phyloP scores from a whole-genome alignment of 1,140 invertebrate species.

The Whitmania pigra region DNA sequence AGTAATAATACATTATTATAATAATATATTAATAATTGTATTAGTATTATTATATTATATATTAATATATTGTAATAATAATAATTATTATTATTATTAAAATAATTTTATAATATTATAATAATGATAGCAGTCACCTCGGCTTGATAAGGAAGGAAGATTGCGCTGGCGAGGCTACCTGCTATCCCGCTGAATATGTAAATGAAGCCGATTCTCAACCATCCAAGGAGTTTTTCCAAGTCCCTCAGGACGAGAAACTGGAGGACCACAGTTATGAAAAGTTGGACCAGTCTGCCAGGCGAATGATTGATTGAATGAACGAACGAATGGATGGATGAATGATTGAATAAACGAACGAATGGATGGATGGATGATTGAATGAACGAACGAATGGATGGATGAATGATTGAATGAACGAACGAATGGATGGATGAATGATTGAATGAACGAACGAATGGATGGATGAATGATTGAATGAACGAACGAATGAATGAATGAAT shows the following conservation, averaged over 20 bases:
- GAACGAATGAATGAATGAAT: neutral
- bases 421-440: neutral
- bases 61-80: too few species aligned
- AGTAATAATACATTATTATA: too few species aligned
- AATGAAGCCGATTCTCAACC: constrained; percentile 76
- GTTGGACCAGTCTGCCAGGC: constrained; percentile 61
- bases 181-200: constrained; percentile 86
- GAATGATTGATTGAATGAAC: neutral
- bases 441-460: neutral
- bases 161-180: constrained; percentile 88
- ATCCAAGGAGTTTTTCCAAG: constrained; percentile 82
- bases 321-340: neutral
- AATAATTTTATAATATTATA: constrained; percentile 28
- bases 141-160: constrained; percentile 93
- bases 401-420: neutral
- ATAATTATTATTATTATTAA: neutral
- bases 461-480: neutral
- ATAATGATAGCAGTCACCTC: constrained; percentile 56
- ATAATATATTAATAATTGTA: too few species aligned
- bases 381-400: neutral
- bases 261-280: constrained; percentile 71
- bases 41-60: too few species aligned
- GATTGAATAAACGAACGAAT: neutral
- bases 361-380: neutral
- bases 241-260: constrained; percentile 89